These are phyloP conservation scores for Pomatorhinus ruficollis DNA, from an alignment of 2,113 vertebrate species.

Conservation along the genomic window DNA sequence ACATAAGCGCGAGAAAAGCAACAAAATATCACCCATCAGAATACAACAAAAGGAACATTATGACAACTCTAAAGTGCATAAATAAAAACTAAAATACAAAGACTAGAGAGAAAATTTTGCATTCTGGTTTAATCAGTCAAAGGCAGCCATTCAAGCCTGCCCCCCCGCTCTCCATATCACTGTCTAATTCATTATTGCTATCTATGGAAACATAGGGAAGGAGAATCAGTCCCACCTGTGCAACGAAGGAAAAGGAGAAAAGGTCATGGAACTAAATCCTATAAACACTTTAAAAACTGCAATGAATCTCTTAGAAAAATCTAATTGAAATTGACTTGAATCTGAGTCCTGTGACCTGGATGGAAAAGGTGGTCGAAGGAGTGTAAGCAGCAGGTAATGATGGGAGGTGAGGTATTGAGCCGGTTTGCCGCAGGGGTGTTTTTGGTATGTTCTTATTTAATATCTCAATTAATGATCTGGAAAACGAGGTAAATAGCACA, in stretches of 20 bases:
- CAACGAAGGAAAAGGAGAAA: neutral
- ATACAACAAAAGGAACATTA: neutral
- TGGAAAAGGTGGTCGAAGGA: neutral
- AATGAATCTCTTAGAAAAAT: conserved; percentile 11
- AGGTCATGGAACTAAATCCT: neutral
- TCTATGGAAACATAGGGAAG: neutral
- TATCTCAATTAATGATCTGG: conserved; percentile 69
- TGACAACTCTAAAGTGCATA: neutral
- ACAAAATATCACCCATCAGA: neutral
- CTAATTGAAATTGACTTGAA: conserved; percentile 9
- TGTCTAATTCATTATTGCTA: neutral
- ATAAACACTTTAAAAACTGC: neutral
- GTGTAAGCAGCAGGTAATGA: neutral
- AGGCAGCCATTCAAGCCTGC: neutral
- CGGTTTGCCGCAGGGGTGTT: neutral
- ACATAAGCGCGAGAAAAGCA: neutral
- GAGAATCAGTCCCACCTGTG: neutral
- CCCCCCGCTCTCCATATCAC: neutral
- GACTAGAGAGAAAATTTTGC: neutral
- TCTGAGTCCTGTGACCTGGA: neutral
- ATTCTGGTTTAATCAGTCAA: neutral
- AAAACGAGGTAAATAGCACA: conserved; percentile 49
- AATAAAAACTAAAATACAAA: neutral
- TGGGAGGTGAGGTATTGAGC: neutral
- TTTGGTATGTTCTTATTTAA: conserved; percentile 53